phyloP scores from a whole-genome alignment of 2,888 invertebrate species.

The Agrochola lychnidis region DNA sequence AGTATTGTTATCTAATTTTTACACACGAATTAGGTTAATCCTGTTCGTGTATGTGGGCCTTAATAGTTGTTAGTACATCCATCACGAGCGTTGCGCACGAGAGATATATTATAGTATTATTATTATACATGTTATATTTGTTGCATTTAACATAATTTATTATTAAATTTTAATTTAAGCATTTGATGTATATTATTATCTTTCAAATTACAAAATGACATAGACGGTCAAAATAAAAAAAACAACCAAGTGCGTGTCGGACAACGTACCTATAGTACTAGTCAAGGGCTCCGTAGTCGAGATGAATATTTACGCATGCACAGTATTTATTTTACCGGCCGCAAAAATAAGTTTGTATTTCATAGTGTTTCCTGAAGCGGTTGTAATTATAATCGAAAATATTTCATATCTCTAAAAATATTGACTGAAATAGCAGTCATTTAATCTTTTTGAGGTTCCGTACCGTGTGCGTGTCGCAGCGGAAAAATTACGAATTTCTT shows the following conservation, averaged over 20 bases:
- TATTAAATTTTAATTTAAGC: slow-evolving; percentile 60
- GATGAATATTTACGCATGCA: no score
- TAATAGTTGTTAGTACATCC: slow-evolving; percentile 63
- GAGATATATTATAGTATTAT: slow-evolving; percentile 55
- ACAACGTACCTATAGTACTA: neutral
- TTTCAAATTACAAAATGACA: neutral
- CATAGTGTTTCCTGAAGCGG: no score
- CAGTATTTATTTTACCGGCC: no score
- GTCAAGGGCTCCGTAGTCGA: no score
- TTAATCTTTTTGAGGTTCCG: no score
- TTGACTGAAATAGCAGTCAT: no score
- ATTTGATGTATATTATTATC: slow-evolving; percentile 21
- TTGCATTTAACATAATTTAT: slow-evolving; percentile 65
- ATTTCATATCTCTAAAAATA: no score
- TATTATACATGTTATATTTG: slow-evolving; percentile 64
- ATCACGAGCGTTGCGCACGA: slow-evolving; percentile 45
- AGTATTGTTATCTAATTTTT: slow-evolving; percentile 61
- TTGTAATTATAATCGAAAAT: no score
- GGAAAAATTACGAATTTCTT: no score
- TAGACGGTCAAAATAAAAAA: neutral
- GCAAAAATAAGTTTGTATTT: no score
- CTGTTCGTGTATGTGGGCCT: slow-evolving; percentile 58
- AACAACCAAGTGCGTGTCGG: neutral
- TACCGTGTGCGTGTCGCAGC: no score
- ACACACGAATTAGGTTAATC: slow-evolving; percentile 38